Evolutionary conservation across 1,140 invertebrate genomes (phyloP).

Genomic region (Drosophila orosa): DNA sequence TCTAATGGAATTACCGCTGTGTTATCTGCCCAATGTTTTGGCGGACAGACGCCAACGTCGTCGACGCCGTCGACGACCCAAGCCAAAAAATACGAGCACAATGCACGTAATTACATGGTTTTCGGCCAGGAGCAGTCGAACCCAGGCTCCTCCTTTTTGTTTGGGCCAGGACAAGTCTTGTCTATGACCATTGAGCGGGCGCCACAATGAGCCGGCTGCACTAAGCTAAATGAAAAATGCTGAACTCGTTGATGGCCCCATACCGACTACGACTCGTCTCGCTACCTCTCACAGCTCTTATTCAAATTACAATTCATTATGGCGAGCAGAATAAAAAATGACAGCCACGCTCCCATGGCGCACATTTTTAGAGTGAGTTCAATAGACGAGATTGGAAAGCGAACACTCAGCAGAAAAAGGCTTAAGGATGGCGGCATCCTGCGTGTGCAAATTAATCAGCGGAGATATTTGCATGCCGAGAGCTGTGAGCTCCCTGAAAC

Average conservation of each 20-base stretch:
- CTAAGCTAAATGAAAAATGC: conserved; percentile 78
- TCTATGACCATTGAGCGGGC: conserved; percentile 52
- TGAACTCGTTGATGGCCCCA: conserved; percentile 39
- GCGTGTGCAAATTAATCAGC: conserved; percentile 81
- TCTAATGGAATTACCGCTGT: conserved; percentile 74
- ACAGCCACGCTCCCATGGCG: conserved; percentile 25
- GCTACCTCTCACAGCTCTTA: conserved; percentile 55
- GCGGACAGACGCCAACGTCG: conserved; percentile 45
- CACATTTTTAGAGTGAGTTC: conserved; percentile 48
- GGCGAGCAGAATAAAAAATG: conserved; percentile 63
- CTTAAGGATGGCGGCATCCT: conserved; percentile 71
- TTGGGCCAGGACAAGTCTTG: conserved; percentile 35
- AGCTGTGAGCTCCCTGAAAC: conserved; percentile 44
- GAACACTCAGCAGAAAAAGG: conserved; percentile 79
- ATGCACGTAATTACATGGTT: conserved; percentile 64
- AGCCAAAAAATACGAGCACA: conserved; percentile 46
- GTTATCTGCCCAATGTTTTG: conserved; percentile 63
- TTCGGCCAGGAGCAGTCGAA: conserved; percentile 29
- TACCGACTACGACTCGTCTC: conserved; percentile 21
- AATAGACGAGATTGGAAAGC: conserved; percentile 79
- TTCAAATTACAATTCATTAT: conserved; percentile 80
- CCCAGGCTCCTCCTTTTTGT: conserved; percentile 10
- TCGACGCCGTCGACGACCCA: conserved; percentile 45
- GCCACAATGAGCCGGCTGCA: conserved; percentile 64
- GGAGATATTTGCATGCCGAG: conserved; percentile 73